These are phyloP conservation scores for Papilio polyxenes DNA, from an alignment of 1,140 invertebrate genomes.

Conservation along the genomic window DNA sequence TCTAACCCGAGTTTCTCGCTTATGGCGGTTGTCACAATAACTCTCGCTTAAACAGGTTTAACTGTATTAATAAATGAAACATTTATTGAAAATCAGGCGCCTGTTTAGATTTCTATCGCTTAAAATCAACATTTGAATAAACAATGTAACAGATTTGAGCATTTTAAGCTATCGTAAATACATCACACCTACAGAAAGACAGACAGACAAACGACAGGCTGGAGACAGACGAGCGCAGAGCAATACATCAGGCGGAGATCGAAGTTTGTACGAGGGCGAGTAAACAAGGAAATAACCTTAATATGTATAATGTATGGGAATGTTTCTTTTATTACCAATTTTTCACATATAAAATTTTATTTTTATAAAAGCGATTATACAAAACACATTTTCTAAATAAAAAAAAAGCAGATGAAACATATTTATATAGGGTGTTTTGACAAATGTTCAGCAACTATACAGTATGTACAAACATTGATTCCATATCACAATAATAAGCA, in stretches of 20 bases:
- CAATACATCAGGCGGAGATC: constrained; percentile 1
- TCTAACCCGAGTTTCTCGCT: no score
- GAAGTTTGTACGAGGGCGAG: constrained; percentile 13
- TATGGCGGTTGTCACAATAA: no score
- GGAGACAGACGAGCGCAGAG: not conserved
- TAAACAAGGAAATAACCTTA: constrained; percentile 15
- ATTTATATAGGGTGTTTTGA: no score
- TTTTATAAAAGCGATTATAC: no score
- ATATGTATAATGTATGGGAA: not conserved
- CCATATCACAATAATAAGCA: not conserved
- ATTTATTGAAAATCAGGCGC: not conserved
- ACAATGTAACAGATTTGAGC: not conserved
- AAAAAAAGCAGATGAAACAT: no score
- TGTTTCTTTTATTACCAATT: not conserved
- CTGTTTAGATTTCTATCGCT: not conserved
- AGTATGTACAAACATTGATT: not conserved
- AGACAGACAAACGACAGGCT: not conserved
- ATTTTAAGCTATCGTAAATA: not conserved
- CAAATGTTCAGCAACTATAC: no score
- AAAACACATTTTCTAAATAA: no score
- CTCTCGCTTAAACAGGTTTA: no score
- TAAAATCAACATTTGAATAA: not conserved
- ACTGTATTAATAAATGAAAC: not conserved
- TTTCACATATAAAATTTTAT: not conserved
- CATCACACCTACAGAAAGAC: not conserved